phyloP scores from a whole-genome alignment of 2,888 invertebrate genomes.

The Hypselothyrea guttata region DNA sequence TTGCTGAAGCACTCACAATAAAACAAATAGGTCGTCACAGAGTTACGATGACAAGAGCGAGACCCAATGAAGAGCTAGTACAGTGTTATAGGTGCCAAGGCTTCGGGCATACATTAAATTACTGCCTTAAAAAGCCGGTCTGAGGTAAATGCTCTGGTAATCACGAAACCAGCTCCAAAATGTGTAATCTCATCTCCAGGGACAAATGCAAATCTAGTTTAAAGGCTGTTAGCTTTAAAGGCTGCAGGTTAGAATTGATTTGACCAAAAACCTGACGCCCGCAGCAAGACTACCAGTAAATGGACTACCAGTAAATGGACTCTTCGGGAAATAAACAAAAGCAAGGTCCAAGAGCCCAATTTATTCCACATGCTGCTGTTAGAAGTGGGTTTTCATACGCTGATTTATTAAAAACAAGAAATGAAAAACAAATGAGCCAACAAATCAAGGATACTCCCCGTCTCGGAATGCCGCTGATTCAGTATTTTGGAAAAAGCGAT shows the following conservation, averaged over 20 bases:
- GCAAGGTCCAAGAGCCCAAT: background rate
- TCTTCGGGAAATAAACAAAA: background rate
- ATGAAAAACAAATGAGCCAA: background rate
- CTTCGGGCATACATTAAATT: conserved; percentile 11
- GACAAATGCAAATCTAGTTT: background rate
- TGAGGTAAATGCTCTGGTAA: conserved; percentile 12
- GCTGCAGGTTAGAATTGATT: conserved; percentile 1
- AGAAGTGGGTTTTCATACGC: conserved; percentile 2
- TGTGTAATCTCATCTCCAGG: background rate
- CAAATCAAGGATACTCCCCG: background rate
- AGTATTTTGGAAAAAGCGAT: conserved; percentile 7
- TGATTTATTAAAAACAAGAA: background rate
- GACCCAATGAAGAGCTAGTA: conserved; percentile 1
- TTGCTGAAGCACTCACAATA: conserved; percentile 7
- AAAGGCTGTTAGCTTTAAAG: background rate
- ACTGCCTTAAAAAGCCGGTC: conserved; percentile 14
- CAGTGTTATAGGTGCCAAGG: conserved; percentile 20
- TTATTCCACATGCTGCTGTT: conserved; percentile 1
- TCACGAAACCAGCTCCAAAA: background rate
- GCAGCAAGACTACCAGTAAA: background rate
- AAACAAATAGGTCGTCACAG: conserved; percentile 11
- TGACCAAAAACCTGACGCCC: conserved; percentile 10
- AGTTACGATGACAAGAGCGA: conserved; percentile 11
- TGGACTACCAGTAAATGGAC: background rate
- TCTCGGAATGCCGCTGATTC: background rate